Evolutionary conservation across 2,113 vertebrate species (phyloP).

Genomic region (Onychostruthus taczanowskii): DNA sequence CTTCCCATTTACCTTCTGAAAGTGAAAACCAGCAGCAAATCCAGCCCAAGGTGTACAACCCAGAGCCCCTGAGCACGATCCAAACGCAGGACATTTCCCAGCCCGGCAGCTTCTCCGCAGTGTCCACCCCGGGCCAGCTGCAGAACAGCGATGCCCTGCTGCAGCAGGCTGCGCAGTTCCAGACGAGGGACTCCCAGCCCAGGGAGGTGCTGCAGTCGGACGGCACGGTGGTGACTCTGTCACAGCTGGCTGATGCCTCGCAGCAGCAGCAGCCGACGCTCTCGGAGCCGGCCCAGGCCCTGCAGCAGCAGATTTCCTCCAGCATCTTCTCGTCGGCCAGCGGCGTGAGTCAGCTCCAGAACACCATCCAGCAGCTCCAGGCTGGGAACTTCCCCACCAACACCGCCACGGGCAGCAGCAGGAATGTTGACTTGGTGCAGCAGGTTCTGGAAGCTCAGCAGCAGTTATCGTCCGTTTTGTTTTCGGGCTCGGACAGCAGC

Average conservation of each 20-base stretch:
- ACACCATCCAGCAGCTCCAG: constrained; percentile 91
- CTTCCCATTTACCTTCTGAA: constrained; percentile 82
- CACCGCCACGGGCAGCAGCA: constrained; percentile 62
- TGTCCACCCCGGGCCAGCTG: constrained; percentile 73
- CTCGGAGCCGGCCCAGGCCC: constrained; percentile 81
- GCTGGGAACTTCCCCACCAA: constrained; percentile 81
- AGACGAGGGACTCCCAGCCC: constrained; percentile 76
- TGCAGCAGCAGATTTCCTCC: constrained; percentile 84
- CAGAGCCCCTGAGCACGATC: constrained; percentile 85
- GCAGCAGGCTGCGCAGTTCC: constrained; percentile 85
- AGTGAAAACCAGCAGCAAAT: constrained; percentile 83
- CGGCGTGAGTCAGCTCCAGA: constrained; percentile 89
- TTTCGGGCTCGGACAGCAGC: constrained; percentile 73
- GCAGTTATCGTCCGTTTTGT: constrained; percentile 81
- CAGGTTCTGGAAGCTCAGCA: constrained; percentile 83
- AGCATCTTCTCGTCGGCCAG: constrained; percentile 83
- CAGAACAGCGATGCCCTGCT: constrained; percentile 80
- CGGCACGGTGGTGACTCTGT: constrained; percentile 69
- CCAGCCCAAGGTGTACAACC: constrained; percentile 77
- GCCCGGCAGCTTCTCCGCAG: constrained; percentile 76
- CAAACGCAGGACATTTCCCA: constrained; percentile 88
- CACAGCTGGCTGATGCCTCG: constrained; percentile 68
- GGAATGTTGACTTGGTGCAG: constrained; percentile 78
- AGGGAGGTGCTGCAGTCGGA: constrained; percentile 83
- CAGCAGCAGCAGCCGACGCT: constrained; percentile 72